A percentile compares a stretch with the other conserved stretches of the same genome.
phyloP scores from a whole-genome alignment of 2,797 vertebrate species.

The Nannoperca obscura region DNA sequence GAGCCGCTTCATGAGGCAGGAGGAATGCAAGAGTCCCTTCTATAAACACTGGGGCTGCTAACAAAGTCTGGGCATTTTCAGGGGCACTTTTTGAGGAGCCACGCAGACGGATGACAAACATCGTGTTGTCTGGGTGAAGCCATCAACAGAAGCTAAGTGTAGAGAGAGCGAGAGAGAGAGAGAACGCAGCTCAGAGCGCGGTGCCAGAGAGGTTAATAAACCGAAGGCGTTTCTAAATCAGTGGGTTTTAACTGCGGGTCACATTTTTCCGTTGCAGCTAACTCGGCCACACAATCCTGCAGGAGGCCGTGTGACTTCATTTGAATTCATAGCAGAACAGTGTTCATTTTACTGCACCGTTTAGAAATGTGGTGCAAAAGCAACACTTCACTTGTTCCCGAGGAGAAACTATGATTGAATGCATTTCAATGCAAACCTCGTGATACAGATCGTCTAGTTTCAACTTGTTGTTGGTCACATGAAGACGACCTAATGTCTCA shows the following conservation, averaged over 20 bases:
- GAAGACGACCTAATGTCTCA: not conserved
- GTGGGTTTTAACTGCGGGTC: constrained; percentile 50
- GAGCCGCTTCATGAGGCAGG: constrained; percentile 56
- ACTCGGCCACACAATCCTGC: constrained; percentile 16
- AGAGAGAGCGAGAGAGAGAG: not conserved
- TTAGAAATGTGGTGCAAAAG: not conserved
- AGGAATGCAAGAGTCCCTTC: constrained; percentile 64
- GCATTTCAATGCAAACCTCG: not conserved
- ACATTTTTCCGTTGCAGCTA: constrained; percentile 38
- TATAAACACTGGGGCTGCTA: constrained; percentile 58
- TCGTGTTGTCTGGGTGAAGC: not conserved
- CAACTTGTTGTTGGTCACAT: not conserved
- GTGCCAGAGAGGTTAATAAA: constrained; percentile 31
- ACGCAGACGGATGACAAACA: constrained; percentile 16
- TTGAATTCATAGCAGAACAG: not conserved
- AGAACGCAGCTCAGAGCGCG: not conserved
- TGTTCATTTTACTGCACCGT: not conserved
- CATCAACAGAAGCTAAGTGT: not conserved
- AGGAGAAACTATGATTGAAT: not conserved
- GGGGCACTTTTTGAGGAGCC: constrained; percentile 38
- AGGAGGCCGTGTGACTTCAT: not conserved
- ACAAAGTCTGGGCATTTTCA: constrained; percentile 65
- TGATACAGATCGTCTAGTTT: too few species aligned
- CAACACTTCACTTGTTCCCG: not conserved
- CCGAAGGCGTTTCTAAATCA: constrained; percentile 19